Conservation (phyloP, 2,113 vertebrate genomes). For the Rhineura floridana region DNA sequence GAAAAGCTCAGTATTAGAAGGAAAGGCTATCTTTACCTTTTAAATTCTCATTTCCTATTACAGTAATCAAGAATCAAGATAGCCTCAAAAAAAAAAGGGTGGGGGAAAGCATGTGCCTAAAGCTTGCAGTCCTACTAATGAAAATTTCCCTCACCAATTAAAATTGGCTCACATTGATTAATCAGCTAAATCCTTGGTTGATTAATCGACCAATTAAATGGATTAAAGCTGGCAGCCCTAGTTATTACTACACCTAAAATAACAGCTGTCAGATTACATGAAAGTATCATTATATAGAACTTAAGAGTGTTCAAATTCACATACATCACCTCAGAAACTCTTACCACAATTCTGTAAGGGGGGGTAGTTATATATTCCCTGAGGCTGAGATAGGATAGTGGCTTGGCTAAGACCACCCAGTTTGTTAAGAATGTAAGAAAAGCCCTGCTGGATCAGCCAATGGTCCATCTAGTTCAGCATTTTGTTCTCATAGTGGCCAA, state of each 20-base stretch:
- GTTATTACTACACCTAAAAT: not conserved
- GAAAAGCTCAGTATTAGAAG: not conserved
- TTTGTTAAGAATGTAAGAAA: not conserved
- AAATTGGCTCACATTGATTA: not conserved
- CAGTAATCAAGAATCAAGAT: not conserved
- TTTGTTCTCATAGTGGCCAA: too few species aligned
- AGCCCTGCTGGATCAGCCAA: too few species aligned
- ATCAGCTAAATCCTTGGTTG: not conserved
- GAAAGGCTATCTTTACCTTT: not conserved
- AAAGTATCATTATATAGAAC: not conserved
- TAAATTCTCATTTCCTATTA: not conserved
- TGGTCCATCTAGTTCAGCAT: too few species aligned
- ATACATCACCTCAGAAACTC: not conserved
- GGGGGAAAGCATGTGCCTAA: not conserved
- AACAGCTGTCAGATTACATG: not conserved
- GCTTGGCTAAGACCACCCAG: not conserved
- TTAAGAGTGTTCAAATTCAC: not conserved
- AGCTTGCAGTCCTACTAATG: not conserved
- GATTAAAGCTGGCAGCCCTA: not conserved
- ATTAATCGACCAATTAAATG: conserved; percentile 1
- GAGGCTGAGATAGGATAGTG: not conserved
- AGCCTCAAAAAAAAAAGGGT: not conserved
- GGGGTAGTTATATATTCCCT: not conserved
- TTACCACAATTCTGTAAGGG: not conserved
- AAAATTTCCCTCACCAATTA: not conserved